Evolutionary conservation across 2,888 invertebrate species (phyloP).

Genomic region (Drosophila barbarae): DNA sequence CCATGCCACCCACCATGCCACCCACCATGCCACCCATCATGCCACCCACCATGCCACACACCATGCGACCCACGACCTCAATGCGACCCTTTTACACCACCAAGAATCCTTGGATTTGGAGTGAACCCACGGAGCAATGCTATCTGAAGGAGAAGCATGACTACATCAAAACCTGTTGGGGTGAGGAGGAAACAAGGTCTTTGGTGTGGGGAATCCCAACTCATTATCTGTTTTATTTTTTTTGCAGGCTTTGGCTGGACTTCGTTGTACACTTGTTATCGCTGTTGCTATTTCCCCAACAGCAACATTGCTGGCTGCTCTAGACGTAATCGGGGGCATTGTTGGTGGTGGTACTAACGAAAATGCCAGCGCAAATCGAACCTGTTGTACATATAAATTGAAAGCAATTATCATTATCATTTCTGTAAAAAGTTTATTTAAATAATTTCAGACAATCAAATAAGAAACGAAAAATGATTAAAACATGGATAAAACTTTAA

Average conservation of each 20-base stretch:
- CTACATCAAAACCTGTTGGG: constrained; percentile 37
- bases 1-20: no score
- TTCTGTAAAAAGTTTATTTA: neutral
- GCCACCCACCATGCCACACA: constrained; percentile 13
- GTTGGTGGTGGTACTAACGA: constrained; percentile 32
- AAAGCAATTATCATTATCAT: neutral
- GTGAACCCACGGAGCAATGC: constrained; percentile 38
- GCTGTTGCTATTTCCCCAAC: constrained; percentile 59
- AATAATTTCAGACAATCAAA: neutral
- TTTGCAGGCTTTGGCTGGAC: constrained; percentile 49
- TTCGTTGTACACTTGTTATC: constrained; percentile 56
- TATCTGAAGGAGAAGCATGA: constrained; percentile 63
- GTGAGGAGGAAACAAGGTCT: constrained; percentile 51
- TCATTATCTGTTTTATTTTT: neutral
- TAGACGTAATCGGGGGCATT: constrained; percentile 48
- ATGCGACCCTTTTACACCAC: constrained; percentile 1
- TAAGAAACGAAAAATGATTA: neutral
- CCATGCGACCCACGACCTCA: constrained; percentile 20
- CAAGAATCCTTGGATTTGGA: constrained; percentile 19
- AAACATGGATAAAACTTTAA: neutral
- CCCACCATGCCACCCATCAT: no score
- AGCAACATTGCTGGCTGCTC: constrained; percentile 64
- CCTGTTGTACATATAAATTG: constrained; percentile 9
- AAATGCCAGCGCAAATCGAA: neutral
- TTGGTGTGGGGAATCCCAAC: neutral